These are phyloP conservation scores for Bombus waltoni DNA, from an alignment of 1,140 invertebrate genomes.

Conservation along the genomic window DNA sequence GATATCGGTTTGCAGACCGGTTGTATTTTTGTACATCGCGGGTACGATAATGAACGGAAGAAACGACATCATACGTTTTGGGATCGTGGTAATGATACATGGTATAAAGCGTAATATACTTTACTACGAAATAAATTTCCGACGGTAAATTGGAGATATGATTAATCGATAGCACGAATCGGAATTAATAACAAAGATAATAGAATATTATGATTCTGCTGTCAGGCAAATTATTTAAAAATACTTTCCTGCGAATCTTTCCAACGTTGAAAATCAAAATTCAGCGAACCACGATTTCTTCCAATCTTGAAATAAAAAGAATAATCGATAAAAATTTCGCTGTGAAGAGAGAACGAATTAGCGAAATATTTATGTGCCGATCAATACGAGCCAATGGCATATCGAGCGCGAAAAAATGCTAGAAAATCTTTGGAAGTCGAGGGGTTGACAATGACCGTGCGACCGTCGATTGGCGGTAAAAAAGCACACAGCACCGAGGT, in stretches of 20 bases:
- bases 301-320: neutral
- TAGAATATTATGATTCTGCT: too few species aligned
- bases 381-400: neutral
- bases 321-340: neutral
- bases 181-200: neutral
- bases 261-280: neutral
- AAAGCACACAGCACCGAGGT: conserved; percentile 37
- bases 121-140: neutral
- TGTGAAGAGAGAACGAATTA: neutral
- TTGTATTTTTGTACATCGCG: neutral
- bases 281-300: neutral
- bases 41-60: neutral
- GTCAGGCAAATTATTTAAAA: too few species aligned
- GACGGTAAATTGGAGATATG: neutral
- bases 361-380: neutral
- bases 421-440: conserved; percentile 55
- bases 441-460: conserved; percentile 49
- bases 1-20: neutral
- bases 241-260: neutral
- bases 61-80: neutral
- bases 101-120: neutral
- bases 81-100: too few species aligned
- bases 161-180: neutral
- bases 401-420: conserved; percentile 21
- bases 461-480: conserved; percentile 56